A percentile compares a stretch with the other conserved stretches of the same genome.
phyloP scores from a whole-genome alignment of 1,140 invertebrate genomes.

The Cardiocondyla obscurior region DNA sequence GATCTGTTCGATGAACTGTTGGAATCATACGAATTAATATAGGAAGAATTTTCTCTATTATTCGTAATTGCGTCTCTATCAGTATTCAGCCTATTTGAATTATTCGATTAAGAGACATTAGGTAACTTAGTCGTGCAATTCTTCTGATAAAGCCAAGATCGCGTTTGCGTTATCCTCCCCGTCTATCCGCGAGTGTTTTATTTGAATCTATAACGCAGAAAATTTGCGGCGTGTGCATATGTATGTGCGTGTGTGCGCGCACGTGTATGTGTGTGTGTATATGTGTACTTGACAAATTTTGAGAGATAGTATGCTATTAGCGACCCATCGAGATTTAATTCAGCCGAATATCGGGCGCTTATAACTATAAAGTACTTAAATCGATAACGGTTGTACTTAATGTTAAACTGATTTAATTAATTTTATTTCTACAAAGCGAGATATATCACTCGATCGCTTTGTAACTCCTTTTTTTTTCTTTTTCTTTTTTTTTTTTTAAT shows the following conservation, averaged over 20 bases:
- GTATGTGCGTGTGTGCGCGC: neutral
- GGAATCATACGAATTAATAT: conserved; percentile 17
- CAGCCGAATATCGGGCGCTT: neutral
- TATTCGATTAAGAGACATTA: neutral
- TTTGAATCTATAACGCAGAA: neutral
- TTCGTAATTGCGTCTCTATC: neutral
- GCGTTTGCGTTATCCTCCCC: neutral
- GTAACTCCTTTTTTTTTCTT: too few species aligned
- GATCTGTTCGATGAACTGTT: neutral
- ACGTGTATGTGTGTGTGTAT: neutral
- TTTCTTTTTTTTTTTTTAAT: conserved; percentile 34
- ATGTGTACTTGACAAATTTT: neutral
- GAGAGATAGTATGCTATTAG: neutral
- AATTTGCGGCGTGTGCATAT: neutral
- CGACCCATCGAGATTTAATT: neutral
- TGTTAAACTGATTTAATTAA: neutral
- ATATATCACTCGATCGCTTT: conserved; percentile 13
- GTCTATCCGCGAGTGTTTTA: neutral
- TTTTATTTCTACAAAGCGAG: neutral
- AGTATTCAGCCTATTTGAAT: neutral
- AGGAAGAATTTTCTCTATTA: neutral
- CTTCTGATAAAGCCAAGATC: neutral
- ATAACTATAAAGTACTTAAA: conserved; percentile 43
- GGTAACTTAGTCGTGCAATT: neutral
- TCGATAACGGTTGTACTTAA: conserved; percentile 12